Conservation (phyloP, 1,140 invertebrate species). For the Nasonia longicornis region DNA sequence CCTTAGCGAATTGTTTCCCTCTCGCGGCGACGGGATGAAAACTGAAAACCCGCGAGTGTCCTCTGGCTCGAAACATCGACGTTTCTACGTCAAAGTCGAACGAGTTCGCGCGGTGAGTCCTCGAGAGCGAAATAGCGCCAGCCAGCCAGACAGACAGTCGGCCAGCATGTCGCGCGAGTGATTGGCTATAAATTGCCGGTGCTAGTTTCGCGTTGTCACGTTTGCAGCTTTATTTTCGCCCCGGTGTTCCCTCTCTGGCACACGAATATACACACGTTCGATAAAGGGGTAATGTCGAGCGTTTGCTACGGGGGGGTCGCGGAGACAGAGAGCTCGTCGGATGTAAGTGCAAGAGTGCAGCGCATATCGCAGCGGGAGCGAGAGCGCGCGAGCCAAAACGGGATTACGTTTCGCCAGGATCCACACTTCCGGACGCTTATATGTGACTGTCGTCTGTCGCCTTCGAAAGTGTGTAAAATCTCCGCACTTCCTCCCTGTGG, state of each 20-base stretch:
- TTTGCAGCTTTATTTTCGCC: constrained; percentile 9
- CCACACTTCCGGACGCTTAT: constrained; percentile 21
- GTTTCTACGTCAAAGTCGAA: neutral
- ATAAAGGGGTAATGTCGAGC: neutral
- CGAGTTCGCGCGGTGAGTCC: neutral
- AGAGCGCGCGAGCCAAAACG: neutral
- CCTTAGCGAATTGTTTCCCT: neutral
- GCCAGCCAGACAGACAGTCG: too few relatives aligned
- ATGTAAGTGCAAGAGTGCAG: neutral
- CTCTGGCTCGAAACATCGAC: too few relatives aligned
- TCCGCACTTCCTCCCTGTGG: too few relatives aligned
- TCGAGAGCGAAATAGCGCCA: neutral
- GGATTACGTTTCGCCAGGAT: constrained; percentile 25
- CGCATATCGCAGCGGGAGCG: neutral
- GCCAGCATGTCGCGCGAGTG: neutral
- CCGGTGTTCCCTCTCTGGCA: neutral
- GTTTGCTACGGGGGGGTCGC: neutral
- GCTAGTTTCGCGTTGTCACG: constrained; percentile 19
- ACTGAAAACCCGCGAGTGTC: neutral
- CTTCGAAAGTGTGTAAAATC: too few relatives aligned
- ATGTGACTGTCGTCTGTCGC: constrained; percentile 1
- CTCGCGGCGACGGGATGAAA: too few relatives aligned
- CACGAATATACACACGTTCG: neutral
- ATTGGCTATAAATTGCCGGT: constrained; percentile 11
- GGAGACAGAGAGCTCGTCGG: neutral